Percentiles rank a stretch among this genome's conserved stretches.
These are phyloP conservation scores for Orchestes rusci DNA, from an alignment of 2,888 invertebrate genomes.

Conservation along the genomic window DNA sequence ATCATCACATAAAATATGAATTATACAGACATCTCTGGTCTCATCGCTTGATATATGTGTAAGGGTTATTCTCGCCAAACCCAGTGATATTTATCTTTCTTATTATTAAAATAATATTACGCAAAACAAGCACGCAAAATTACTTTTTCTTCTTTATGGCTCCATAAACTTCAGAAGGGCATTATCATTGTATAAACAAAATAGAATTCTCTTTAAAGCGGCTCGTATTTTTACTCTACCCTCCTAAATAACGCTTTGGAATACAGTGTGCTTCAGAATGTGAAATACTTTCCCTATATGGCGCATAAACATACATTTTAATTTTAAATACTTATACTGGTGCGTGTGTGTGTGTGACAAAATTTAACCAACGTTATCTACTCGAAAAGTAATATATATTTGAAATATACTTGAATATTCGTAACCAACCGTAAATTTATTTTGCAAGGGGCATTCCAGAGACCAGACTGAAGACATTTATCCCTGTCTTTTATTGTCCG, in stretches of 20 bases:
- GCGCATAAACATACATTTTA: conserved; percentile 4
- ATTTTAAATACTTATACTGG: too few relatives aligned
- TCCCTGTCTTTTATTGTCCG: conserved; percentile 18
- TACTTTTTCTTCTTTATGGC: conserved; percentile 28
- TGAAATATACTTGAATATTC: too few relatives aligned
- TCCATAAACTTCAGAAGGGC: conserved; percentile 23
- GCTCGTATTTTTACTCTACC: conserved; percentile 17
- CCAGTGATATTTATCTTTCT: conserved; percentile 26
- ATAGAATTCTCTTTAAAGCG: conserved; percentile 24
- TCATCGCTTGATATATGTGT: not conserved
- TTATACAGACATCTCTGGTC: too few relatives aligned
- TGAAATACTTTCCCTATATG: conserved; percentile 10
- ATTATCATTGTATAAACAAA: conserved; percentile 27
- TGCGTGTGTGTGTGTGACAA: too few relatives aligned
- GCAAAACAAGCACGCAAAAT: conserved; percentile 27
- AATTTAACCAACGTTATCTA: too few relatives aligned
- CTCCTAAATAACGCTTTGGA: conserved; percentile 17
- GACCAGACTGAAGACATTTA: too few relatives aligned
- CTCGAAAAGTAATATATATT: too few relatives aligned
- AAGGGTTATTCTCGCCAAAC: conserved; percentile 6
- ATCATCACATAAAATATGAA: too few relatives aligned
- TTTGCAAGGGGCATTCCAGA: too few relatives aligned
- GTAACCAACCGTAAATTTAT: too few relatives aligned
- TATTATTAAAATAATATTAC: conserved; percentile 28
- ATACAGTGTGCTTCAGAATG: conserved; percentile 14